Evolutionary conservation across 2,113 vertebrate species (phyloP).

Genomic region (Coturnix japonica): DNA sequence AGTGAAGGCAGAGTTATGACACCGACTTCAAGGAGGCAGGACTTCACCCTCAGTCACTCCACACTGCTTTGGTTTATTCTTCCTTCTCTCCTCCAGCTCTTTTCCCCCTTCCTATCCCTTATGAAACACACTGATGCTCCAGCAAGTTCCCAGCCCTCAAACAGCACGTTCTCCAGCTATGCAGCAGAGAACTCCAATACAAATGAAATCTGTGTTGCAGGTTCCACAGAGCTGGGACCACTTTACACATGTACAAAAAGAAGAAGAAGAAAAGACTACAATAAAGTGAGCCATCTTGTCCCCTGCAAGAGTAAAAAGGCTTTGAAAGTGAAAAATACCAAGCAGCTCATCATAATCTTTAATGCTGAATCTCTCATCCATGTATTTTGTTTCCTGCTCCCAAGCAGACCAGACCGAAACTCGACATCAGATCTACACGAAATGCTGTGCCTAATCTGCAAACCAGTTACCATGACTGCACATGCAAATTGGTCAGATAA

Average conservation of each 20-base stretch:
- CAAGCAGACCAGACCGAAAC: neutral
- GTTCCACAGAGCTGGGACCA: neutral
- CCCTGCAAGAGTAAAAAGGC: neutral
- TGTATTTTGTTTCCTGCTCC: neutral
- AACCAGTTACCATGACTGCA: constrained; percentile 72
- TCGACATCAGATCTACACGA: constrained; percentile 37
- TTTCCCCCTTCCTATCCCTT: neutral
- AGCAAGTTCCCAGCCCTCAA: neutral
- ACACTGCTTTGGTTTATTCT: constrained; percentile 7
- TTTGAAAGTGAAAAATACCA: neutral
- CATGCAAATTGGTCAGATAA: constrained; percentile 71
- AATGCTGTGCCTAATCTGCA: constrained; percentile 58
- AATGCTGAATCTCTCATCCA: neutral
- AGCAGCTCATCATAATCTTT: neutral
- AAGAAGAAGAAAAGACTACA: neutral
- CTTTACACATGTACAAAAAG: neutral
- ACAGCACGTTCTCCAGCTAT: neutral
- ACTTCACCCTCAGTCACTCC: neutral
- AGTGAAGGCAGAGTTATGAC: neutral
- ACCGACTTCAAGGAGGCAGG: neutral
- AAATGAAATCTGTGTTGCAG: constrained; percentile 34
- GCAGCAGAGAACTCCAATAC: neutral
- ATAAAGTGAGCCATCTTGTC: constrained; percentile 24
- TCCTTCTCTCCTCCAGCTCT: neutral
- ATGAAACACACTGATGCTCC: constrained; percentile 1